phyloP scores from a whole-genome alignment of 2,888 invertebrate genomes.

The Spicauda simplicius region DNA sequence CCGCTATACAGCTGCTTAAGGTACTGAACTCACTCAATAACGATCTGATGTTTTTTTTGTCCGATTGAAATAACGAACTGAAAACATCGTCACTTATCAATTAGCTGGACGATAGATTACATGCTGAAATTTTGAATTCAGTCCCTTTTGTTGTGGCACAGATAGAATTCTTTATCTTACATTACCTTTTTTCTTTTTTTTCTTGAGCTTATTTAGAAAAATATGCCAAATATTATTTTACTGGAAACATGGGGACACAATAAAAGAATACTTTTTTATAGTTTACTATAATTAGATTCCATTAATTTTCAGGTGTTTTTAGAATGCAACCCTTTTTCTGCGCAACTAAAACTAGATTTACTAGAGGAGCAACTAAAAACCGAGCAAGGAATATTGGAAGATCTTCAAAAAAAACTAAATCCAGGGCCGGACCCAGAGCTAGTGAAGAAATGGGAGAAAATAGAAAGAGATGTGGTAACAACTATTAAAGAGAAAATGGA shows the following conservation, averaged over 20 bases:
- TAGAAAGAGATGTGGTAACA: slow-evolving; percentile 76
- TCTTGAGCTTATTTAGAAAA: too few relatives aligned
- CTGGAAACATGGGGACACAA: too few relatives aligned
- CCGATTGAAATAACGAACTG: too few relatives aligned
- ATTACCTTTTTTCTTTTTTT: too few relatives aligned
- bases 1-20: slow-evolving; percentile 91
- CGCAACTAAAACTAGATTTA: slow-evolving; percentile 85
- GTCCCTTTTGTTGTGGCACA: too few relatives aligned
- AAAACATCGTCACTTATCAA: too few relatives aligned
- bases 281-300: neutral
- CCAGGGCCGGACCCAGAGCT: slow-evolving; percentile 73
- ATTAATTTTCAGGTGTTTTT: slow-evolving; percentile 86
- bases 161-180: too few relatives aligned
- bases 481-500: slow-evolving; percentile 80
- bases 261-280: too few relatives aligned
- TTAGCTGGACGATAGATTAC: too few relatives aligned
- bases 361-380: slow-evolving; percentile 85
- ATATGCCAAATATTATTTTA: too few relatives aligned
- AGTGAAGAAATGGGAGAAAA: slow-evolving; percentile 81
- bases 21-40: slow-evolving; percentile 47
- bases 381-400: slow-evolving; percentile 86
- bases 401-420: slow-evolving; percentile 81
- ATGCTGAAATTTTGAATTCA: too few relatives aligned
- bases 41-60: too few relatives aligned
- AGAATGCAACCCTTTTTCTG: slow-evolving; percentile 94